These are phyloP conservation scores for Lathamus discolor DNA, from an alignment of 2,113 vertebrate genomes.

Conservation along the genomic window DNA sequence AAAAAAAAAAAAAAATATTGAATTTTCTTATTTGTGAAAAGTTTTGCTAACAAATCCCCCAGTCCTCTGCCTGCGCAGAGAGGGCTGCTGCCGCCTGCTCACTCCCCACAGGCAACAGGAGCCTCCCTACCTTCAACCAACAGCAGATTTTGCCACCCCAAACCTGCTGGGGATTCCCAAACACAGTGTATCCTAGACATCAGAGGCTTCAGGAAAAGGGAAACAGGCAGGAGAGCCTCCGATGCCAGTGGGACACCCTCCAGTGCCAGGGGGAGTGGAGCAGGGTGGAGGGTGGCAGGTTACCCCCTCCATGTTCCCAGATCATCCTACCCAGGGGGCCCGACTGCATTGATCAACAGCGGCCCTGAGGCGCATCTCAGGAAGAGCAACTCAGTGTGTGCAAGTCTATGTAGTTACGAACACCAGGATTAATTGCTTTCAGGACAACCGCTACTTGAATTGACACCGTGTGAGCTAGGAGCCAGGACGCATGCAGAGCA, in stretches of 20 bases:
- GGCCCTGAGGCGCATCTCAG: fast-evolving
- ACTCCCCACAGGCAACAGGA: background rate
- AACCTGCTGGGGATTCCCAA: no score
- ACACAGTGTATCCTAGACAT: fast-evolving
- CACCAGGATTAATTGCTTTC: background rate
- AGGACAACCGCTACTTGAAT: background rate
- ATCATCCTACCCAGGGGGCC: fast-evolving
- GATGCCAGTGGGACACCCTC: background rate
- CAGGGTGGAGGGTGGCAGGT: fast-evolving
- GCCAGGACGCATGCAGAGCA: background rate
- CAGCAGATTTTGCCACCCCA: background rate
- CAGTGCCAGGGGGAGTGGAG: background rate
- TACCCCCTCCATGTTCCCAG: fast-evolving
- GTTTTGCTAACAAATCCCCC: background rate
- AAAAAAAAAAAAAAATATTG: background rate
- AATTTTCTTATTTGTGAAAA: background rate
- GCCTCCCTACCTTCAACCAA: no score
- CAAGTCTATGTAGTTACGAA: background rate
- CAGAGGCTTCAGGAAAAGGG: background rate
- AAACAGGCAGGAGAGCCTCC: background rate
- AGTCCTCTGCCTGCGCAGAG: background rate
- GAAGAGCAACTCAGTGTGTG: fast-evolving
- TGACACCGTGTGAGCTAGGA: background rate
- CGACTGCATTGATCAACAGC: fast-evolving
- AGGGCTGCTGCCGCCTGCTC: background rate